A percentile compares a stretch with the other conserved stretches of the same genome.
Conservation (phyloP, 2,113 vertebrate species). For the Lepisosteus oculatus region DNA sequence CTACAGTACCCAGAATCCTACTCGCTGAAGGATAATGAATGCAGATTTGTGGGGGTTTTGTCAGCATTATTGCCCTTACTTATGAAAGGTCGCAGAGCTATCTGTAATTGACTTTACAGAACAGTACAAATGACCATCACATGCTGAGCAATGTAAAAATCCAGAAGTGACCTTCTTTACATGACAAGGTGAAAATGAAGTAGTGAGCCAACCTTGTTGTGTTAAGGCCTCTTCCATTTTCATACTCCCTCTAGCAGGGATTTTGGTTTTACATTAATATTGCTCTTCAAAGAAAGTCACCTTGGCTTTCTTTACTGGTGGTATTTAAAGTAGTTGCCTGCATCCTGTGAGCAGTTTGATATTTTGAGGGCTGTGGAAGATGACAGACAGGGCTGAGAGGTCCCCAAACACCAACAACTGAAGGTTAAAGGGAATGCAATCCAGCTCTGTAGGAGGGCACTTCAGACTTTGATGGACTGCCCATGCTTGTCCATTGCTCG, state of each 20-base stretch:
- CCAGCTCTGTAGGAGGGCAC: slow-evolving; percentile 4
- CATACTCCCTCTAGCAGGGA: neutral
- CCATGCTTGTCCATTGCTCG: neutral
- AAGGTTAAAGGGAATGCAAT: slow-evolving; percentile 6
- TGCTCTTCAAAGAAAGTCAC: slow-evolving; percentile 59
- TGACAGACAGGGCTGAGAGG: slow-evolving; percentile 57
- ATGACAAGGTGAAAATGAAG: slow-evolving; percentile 9
- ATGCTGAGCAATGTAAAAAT: slow-evolving; percentile 13
- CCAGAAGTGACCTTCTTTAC: slow-evolving; percentile 20
- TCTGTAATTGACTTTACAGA: slow-evolving; percentile 26
- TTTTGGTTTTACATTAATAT: too few relatives aligned
- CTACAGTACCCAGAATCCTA: slow-evolving; percentile 41
- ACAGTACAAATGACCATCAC: slow-evolving; percentile 12
- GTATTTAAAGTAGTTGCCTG: slow-evolving; percentile 46
- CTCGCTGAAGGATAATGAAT: slow-evolving; percentile 32
- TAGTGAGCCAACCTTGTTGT: slow-evolving; percentile 27
- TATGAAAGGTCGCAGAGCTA: slow-evolving; percentile 36
- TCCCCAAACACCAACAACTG: slow-evolving; percentile 50
- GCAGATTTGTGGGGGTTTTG: slow-evolving; percentile 24
- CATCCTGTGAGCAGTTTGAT: slow-evolving; percentile 38
- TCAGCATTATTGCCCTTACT: slow-evolving; percentile 32
- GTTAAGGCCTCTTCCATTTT: slow-evolving; percentile 12
- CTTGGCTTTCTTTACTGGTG: slow-evolving; percentile 64
- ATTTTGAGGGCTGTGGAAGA: slow-evolving; percentile 52
- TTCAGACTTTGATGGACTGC: slow-evolving; percentile 11